phyloP scores from a whole-genome alignment of 2,888 invertebrate species.

The Yponomeuta sedellus region DNA sequence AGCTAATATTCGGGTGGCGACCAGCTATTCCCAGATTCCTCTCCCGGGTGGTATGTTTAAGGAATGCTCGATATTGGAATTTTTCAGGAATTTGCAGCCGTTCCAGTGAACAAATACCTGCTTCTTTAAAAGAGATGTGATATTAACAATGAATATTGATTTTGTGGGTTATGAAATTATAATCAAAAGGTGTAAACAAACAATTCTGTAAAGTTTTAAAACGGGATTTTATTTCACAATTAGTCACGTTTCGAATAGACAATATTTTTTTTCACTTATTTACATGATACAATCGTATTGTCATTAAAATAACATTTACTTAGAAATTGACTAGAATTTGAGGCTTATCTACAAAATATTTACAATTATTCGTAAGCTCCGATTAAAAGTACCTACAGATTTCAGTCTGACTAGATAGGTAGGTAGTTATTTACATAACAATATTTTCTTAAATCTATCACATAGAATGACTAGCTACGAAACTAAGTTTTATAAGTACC shows the following conservation, averaged over 20 bases:
- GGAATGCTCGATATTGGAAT: constrained; percentile 51
- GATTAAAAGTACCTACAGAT: constrained; percentile 51
- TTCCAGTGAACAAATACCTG: constrained; percentile 6
- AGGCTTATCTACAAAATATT: constrained; percentile 64
- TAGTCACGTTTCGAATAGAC: constrained; percentile 57
- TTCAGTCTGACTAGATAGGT: constrained; percentile 62
- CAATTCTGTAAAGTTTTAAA: constrained; percentile 30
- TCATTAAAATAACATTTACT: constrained; percentile 61
- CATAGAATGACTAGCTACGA: constrained; percentile 2
- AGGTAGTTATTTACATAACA: constrained; percentile 32
- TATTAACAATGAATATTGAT: constrained; percentile 5
- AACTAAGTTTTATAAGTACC: not conserved
- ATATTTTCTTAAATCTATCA: not conserved
- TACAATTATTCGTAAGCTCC: constrained; percentile 64
- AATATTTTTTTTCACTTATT: constrained; percentile 40
- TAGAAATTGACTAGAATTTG: constrained; percentile 71
- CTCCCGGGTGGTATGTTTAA: constrained; percentile 29
- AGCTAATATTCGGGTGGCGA: constrained; percentile 19
- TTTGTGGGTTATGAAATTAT: not conserved
- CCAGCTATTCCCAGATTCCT: constrained; percentile 27
- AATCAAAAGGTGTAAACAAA: constrained; percentile 19
- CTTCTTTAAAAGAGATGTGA: not conserved
- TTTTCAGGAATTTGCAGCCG: constrained; percentile 31
- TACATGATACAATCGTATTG: constrained; percentile 70
- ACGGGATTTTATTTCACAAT: constrained; percentile 55